Conservation (phyloP, 1,140 invertebrate species). For the Heliconius hewitsoni region DNA sequence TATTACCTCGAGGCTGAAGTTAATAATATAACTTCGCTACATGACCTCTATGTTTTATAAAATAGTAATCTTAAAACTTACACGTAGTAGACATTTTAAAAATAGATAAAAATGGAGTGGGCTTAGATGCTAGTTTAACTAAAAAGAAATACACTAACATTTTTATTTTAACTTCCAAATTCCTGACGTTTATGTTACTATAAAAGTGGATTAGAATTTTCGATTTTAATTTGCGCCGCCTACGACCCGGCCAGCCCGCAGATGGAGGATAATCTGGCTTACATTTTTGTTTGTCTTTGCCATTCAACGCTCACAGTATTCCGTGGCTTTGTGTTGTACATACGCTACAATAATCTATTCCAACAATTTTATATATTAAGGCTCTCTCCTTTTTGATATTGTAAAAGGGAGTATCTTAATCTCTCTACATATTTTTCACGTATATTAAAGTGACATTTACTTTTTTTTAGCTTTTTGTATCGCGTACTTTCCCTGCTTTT, state of each 20-base stretch:
- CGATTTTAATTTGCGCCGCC: constrained; percentile 1
- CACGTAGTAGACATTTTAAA: not conserved
- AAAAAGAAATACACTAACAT: not conserved
- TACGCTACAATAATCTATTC: not conserved
- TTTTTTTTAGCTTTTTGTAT: no score
- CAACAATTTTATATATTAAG: no score
- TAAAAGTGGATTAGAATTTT: constrained; percentile 8
- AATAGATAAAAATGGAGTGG: not conserved
- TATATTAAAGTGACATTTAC: no score
- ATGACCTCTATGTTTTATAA: no score
- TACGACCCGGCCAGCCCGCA: not conserved
- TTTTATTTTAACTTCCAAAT: not conserved
- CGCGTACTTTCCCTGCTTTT: no score
- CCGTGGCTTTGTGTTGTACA: constrained; percentile 17
- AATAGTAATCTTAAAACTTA: no score
- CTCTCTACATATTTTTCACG: no score
- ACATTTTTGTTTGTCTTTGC: constrained; percentile 36
- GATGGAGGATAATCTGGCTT: constrained; percentile 30
- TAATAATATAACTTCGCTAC: no score
- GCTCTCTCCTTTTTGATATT: no score
- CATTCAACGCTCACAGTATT: constrained; percentile 20
- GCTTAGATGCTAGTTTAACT: not conserved
- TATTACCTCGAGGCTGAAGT: no score
- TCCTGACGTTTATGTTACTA: not conserved
- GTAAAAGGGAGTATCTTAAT: no score